Percentiles rank a stretch among this genome's conserved stretches.
Evolutionary conservation across 1,140 invertebrate species (phyloP).

Genomic region (Probaryconus sp.): DNA sequence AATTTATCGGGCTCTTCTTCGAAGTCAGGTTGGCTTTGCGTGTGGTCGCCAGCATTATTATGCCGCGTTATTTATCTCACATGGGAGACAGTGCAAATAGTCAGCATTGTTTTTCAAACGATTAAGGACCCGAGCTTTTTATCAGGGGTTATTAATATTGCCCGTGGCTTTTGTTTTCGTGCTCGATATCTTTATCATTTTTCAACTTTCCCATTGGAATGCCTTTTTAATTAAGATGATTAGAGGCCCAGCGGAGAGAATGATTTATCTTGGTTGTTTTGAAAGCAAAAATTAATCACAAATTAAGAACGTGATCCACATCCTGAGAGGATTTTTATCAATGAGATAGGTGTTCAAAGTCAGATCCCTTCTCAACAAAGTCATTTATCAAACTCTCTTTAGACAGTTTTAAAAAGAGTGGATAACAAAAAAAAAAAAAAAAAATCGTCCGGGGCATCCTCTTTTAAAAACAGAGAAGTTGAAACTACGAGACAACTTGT

Average conservation of each 20-base stretch:
- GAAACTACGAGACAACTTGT: too few species aligned
- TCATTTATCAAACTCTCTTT: constrained; percentile 11
- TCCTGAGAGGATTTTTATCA: constrained; percentile 2
- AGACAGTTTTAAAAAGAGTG: too few species aligned
- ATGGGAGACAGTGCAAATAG: constrained; percentile 67
- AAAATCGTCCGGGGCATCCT: too few species aligned
- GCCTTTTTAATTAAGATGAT: constrained; percentile 3
- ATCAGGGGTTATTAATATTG: constrained; percentile 65
- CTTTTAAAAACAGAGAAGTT: too few species aligned
- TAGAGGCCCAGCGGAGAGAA: neutral
- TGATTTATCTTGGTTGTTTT: too few species aligned
- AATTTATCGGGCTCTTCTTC: constrained; percentile 41
- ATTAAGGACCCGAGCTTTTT: neutral
- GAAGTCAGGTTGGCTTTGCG: constrained; percentile 49
- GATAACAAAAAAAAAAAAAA: too few species aligned
- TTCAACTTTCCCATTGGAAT: neutral
- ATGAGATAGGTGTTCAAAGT: neutral
- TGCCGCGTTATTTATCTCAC: constrained; percentile 66
- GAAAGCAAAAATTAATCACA: too few species aligned
- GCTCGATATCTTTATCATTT: constrained; percentile 1
- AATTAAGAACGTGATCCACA: neutral
- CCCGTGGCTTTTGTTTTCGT: too few species aligned
- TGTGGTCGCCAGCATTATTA: constrained; percentile 37
- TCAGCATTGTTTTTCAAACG: constrained; percentile 48
- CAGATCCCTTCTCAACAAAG: neutral